Evolutionary conservation across 1,140 invertebrate genomes (phyloP), one percentile per base, ranked within the genome.

Genomic region (Periplaneta americana): DNA sequence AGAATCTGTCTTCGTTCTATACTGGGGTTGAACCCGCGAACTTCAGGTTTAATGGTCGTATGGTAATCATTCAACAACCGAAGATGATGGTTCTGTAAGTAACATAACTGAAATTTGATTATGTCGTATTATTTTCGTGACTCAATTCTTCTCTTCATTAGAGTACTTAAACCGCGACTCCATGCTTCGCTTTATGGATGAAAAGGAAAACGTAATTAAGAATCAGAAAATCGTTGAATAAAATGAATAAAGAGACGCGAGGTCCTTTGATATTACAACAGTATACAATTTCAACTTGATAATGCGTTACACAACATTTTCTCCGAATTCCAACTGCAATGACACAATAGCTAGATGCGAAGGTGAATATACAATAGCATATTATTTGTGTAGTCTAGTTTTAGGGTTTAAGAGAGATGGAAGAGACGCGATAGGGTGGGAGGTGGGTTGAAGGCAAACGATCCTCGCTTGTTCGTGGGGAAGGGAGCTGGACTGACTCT

Each of bases 401-500:
- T n/a, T 74, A 28, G 39, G 66, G 37, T 74, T 31, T 74, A 34
- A 66, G 48, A 66, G 48, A 28, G 48, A n/a, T 11, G 48, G 10
- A 66, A 66, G 48, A 66, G 48, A 66, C 22, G 48, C 22, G 48
- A 66, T 6, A n/a, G n/a, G 48, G 48, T 66, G 66, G 34, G 32
- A 32, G 34, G 79, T 22, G 17, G 28, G 28, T n/a, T 33, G 79
- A 48, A 48, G 79, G 79, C 48, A 34, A 48, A 48, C 74, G 74
- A 81, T 48, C 74, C 57, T 80, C 57, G 28, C 78, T 80, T 80
- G 78, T 80, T 80, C 78, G 78, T 78, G 28, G 77, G 9, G 35
- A 17, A 9, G 31, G 17, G n/a, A 34, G n/a, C 11, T 33, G 22
- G 34, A 32, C 18, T 75, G 13, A 34, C 34, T 77, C 76, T 34